Evolutionary conservation across 2,797 vertebrate genomes (phyloP).

Genomic region (Acanthopagrus latus): DNA sequence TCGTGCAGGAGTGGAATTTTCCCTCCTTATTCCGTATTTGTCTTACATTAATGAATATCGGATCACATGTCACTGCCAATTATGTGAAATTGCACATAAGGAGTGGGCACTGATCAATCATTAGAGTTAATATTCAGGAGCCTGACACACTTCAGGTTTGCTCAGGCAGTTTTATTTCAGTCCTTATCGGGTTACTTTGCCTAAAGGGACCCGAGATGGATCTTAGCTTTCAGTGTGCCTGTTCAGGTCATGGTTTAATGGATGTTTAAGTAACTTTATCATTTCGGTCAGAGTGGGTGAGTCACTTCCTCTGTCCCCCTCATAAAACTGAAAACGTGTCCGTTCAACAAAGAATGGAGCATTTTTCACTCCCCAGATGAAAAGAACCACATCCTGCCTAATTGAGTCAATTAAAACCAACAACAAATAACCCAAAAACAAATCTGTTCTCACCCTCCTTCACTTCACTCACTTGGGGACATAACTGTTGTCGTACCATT

Average conservation of each 20-base stretch:
- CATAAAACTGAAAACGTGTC: background rate
- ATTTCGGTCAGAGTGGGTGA: background rate
- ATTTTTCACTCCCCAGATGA: background rate
- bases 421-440: background rate
- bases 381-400: background rate
- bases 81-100: constrained; percentile 1
- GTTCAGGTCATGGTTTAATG: background rate
- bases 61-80: background rate
- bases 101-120: background rate
- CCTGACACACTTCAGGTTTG: background rate
- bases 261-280: background rate
- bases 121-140: background rate
- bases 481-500: background rate
- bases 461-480: background rate
- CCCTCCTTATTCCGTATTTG: background rate
- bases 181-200: background rate
- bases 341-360: background rate
- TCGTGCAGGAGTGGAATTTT: background rate
- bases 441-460: background rate
- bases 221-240: background rate
- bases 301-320: constrained; percentile 9
- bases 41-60: background rate
- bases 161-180: too few relatives aligned
- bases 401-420: background rate
- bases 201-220: background rate